These are phyloP conservation scores for Popillia japonica DNA, from an alignment of 1,140 invertebrate genomes.

Conservation along the genomic window DNA sequence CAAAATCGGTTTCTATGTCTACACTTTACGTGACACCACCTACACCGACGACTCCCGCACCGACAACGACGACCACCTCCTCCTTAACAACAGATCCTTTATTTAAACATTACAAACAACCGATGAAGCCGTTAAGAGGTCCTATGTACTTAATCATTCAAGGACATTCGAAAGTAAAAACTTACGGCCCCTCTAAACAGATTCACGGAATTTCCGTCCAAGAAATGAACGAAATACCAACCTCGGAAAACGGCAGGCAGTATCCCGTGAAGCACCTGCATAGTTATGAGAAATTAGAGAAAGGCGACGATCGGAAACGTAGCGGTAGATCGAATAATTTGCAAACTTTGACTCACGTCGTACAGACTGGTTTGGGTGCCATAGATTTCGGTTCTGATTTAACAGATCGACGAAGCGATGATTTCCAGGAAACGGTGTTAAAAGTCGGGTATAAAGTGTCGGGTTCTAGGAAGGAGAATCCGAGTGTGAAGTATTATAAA, in stretches of 20 bases:
- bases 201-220: slow-evolving; percentile 60
- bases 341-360: slow-evolving; percentile 56
- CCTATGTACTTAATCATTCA: slow-evolving; percentile 83
- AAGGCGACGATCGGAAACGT: slow-evolving; percentile 44
- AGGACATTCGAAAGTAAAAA: slow-evolving; percentile 84
- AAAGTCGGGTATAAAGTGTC: slow-evolving; percentile 65
- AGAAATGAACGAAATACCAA: slow-evolving; percentile 65
- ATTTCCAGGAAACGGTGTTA: slow-evolving; percentile 66
- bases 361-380: slow-evolving; percentile 56
- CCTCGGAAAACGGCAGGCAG: slow-evolving; percentile 48
- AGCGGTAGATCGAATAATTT: slow-evolving; percentile 52
- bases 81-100: slow-evolving; percentile 65
- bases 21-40: slow-evolving; percentile 55
- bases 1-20: slow-evolving; percentile 42
- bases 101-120: slow-evolving; percentile 72
- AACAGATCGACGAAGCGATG: slow-evolving; percentile 55
- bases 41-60: slow-evolving; percentile 60
- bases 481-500: slow-evolving; percentile 66
- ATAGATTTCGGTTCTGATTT: slow-evolving; percentile 50
- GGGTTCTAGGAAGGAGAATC: slow-evolving; percentile 60
- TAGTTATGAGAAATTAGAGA: slow-evolving; percentile 50
- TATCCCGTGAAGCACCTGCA: slow-evolving; percentile 65
- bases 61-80: slow-evolving; percentile 57
- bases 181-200: slow-evolving; percentile 73
- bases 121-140: slow-evolving; percentile 67